These are phyloP conservation scores for Stomatorhinus walkeri DNA, from an alignment of 2,797 vertebrate species.

Conservation along the genomic window DNA sequence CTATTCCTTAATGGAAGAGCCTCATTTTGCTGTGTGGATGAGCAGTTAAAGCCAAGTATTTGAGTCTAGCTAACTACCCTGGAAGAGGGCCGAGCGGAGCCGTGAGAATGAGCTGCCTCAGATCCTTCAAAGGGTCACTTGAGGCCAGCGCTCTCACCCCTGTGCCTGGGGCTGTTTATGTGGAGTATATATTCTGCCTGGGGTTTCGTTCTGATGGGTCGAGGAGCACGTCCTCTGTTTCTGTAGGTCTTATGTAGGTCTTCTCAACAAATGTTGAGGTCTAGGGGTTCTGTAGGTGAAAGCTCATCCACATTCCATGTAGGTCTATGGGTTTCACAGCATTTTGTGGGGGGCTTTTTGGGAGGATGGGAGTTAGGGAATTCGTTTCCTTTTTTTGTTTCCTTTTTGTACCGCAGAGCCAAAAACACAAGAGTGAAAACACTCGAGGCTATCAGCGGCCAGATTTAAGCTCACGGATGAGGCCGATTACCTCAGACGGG, in stretches of 20 bases:
- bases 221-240: neutral
- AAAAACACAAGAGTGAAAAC: constrained; percentile 1
- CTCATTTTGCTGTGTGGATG: neutral
- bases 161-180: neutral
- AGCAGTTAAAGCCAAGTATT: neutral
- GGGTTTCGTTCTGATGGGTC: neutral
- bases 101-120: neutral
- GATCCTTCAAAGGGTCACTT: neutral
- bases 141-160: neutral
- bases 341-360: neutral
- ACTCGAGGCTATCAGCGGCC: neutral
- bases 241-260: neutral
- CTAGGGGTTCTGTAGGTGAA: neutral
- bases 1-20: neutral
- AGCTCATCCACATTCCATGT: neutral
- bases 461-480: constrained; percentile 6
- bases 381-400: neutral
- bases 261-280: neutral
- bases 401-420: neutral
- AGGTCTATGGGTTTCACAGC: neutral
- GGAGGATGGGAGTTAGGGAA: neutral
- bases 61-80: neutral
- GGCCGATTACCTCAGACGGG: constrained; percentile 5
- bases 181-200: neutral
- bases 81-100: neutral